Percentiles rank a stretch among this genome's conserved stretches.
These are phyloP conservation scores for Dorcus hopei DNA, from an alignment of 2,888 invertebrate genomes.

Conservation along the genomic window DNA sequence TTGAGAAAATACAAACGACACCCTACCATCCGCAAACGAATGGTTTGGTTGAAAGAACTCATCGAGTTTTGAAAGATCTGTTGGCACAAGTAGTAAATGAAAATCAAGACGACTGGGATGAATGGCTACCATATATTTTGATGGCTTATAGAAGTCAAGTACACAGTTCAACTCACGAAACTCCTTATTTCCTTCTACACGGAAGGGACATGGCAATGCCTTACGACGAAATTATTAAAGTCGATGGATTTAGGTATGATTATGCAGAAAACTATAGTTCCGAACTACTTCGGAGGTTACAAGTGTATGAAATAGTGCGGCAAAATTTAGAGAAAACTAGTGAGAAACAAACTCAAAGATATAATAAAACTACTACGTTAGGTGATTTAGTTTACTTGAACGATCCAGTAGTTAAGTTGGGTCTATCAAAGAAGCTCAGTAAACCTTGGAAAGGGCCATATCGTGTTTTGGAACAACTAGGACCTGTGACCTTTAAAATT, in stretches of 20 bases:
- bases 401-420: neutral
- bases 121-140: conserved; percentile 29
- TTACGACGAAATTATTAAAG: conserved; percentile 18
- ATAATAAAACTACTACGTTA: neutral
- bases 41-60: conserved; percentile 34
- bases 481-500: conserved; percentile 1
- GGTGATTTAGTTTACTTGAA: neutral
- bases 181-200: conserved; percentile 26
- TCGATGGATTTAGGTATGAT: conserved; percentile 18
- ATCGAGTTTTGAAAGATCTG: conserved; percentile 28
- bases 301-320: neutral
- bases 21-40: conserved; percentile 29
- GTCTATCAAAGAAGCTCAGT: neutral
- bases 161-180: conserved; percentile 24
- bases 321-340: neutral
- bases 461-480: neutral
- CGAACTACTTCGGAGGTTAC: conserved; percentile 9
- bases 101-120: conserved; percentile 32
- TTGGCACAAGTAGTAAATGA: conserved; percentile 29
- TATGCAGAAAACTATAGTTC: conserved; percentile 22
- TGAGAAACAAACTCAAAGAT: neutral
- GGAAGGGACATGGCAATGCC: conserved; percentile 28
- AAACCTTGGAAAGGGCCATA: conserved; percentile 1
- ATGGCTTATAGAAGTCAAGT: conserved; percentile 25
- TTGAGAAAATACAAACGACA: conserved; percentile 27